phyloP scores from a whole-genome alignment of 2,888 invertebrate species.

The Himalopsyche japonica region DNA sequence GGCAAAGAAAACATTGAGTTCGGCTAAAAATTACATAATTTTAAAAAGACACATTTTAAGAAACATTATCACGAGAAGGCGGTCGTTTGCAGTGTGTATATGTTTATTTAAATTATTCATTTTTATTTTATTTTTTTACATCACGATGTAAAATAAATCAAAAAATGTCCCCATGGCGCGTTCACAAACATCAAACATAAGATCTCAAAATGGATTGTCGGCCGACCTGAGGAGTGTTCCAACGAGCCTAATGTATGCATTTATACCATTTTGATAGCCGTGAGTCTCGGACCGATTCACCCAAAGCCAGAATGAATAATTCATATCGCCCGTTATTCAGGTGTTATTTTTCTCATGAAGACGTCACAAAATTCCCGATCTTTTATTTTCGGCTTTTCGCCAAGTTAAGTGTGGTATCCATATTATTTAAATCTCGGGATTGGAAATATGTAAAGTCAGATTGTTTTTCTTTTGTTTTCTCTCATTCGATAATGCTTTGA shows the following conservation, averaged over 20 bases:
- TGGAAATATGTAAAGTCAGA: not conserved
- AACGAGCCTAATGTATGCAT: constrained; percentile 25
- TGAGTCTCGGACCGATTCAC: constrained; percentile 21
- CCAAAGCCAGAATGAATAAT: constrained; percentile 33
- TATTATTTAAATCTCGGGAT: constrained; percentile 20
- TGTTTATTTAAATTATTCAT: not conserved
- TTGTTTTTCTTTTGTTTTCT: not conserved
- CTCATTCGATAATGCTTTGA: not conserved
- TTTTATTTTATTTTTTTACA: not conserved
- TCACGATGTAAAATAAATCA: not conserved
- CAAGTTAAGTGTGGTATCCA: constrained; percentile 11
- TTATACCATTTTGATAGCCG: constrained; percentile 34
- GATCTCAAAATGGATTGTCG: not conserved
- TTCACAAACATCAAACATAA: not conserved
- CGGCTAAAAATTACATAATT: no score
- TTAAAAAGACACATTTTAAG: no score
- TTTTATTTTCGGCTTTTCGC: constrained; percentile 20
- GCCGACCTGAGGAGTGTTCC: not conserved
- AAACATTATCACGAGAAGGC: not conserved
- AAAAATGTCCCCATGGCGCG: not conserved
- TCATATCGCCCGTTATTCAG: constrained; percentile 17
- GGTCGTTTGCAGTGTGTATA: not conserved
- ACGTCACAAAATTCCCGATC: constrained; percentile 8
- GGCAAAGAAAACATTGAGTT: no score
- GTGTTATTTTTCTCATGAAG: constrained; percentile 16